Evolutionary conservation across 2,113 vertebrate species (phyloP), one percentile per base, ranked within the genome.

Genomic region (Megaptera novaeangliae): DNA sequence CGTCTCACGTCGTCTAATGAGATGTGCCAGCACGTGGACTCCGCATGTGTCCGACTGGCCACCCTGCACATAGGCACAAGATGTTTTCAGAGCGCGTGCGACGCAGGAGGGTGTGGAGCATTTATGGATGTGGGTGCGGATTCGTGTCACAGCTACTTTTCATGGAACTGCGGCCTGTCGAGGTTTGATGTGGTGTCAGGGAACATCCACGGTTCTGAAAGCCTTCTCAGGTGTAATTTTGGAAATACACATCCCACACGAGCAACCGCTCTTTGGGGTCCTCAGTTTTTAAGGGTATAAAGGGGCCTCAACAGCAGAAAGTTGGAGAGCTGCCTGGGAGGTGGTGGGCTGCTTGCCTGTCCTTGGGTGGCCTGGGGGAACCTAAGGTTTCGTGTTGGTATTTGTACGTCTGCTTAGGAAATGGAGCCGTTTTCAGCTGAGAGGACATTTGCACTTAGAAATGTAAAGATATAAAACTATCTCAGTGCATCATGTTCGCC

Each of bases 101-200:
- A 13, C 15, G 2, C 21, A 63, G 86, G 52, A 39, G n/a, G 46
- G 23, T 41, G 9, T 18, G 78, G 49, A 34, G 59, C 27, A 44
- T 72, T 66, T 36, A 12, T 59, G 4, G 66, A 4, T 21, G 4
- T 8, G 2, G 27, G 9, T 57, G 17, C 44, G 34, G 31, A 49
- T 14, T 52, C 6, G 1, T 2, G 15, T 21, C 13, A 18, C 25
- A 21, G 8, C 12, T 31, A 3, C 36, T n/a, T 61, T n/a, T 63
- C 29, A 18, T 5, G 23, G 31, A 36, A 14, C 31, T 39, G 0
- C 7, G 17, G 0, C 46, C 57, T 31, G 63, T 23, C 1, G 0
- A 9, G 44, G 25, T 10, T 27, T 3, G 10, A 36, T 17, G 41
- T 36, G 11, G 23, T n/a, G 13, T 69, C 36, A 31, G 12, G 64